Conservation (phyloP, 2,797 vertebrate species). For the Sardinella longiceps region DNA sequence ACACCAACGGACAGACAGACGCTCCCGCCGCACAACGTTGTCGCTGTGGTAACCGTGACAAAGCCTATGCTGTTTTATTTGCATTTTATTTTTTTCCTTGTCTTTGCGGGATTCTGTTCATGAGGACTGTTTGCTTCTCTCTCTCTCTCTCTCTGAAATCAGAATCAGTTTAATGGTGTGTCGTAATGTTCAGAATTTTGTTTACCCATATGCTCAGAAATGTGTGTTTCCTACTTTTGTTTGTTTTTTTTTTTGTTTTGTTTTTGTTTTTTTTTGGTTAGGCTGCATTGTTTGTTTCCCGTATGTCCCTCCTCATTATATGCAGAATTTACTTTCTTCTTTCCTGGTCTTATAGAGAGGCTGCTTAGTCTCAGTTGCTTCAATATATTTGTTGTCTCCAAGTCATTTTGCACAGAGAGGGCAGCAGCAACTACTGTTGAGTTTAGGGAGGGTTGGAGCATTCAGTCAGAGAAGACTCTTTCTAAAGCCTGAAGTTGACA, state of each 20-base stretch:
- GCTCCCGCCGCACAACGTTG: conserved; percentile 35
- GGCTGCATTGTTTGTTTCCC: conserved; percentile 39
- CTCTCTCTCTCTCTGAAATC: background rate
- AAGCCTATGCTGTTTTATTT: conserved; percentile 28
- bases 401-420: conserved; percentile 19
- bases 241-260: background rate
- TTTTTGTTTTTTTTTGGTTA: background rate
- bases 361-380: conserved; percentile 15
- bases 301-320: background rate
- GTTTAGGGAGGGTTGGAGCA: conserved; percentile 2
- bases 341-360: conserved; percentile 3
- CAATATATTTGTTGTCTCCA: conserved; percentile 13
- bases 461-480: background rate
- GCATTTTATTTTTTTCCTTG: background rate
- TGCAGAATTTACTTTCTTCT: background rate
- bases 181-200: conserved; percentile 4
- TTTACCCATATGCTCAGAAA: conserved; percentile 20
- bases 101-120: background rate
- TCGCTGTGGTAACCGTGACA: conserved; percentile 31
- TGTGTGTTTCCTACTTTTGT: background rate
- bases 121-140: background rate
- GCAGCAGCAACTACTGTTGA: conserved; percentile 24
- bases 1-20: conserved; percentile 34
- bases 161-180: conserved; percentile 10
- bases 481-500: background rate